A percentile compares a stretch with the other conserved stretches of the same genome.
These are phyloP conservation scores for Conus betulinus DNA, from an alignment of 1,140 invertebrate species.

Conservation along the genomic window DNA sequence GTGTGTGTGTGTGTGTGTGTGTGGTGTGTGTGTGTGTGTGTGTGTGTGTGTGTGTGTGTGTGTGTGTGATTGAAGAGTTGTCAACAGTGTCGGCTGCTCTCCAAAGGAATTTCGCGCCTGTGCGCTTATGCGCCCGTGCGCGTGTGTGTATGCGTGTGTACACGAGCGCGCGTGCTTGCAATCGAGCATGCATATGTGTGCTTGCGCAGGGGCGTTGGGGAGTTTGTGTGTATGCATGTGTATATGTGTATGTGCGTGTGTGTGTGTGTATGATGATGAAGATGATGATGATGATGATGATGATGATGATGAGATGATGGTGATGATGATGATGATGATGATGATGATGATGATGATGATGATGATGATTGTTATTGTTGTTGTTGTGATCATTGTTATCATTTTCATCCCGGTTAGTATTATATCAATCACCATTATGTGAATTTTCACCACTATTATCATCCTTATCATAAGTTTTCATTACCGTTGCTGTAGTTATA, in stretches of 20 bases:
- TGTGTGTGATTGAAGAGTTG: too few species aligned
- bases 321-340: too few species aligned
- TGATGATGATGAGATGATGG: neutral
- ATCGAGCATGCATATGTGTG: too few species aligned
- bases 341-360: neutral
- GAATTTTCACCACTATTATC: neutral
- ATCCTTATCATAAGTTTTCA: neutral
- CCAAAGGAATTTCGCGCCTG: neutral
- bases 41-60: too few species aligned
- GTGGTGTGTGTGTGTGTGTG: too few species aligned
- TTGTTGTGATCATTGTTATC: neutral
- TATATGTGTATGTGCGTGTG: neutral
- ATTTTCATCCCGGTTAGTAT: neutral
- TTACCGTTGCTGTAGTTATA: neutral
- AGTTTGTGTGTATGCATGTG: neutral
- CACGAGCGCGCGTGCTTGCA: too few species aligned
- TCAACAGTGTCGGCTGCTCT: neutral
- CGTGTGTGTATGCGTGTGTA: too few species aligned
- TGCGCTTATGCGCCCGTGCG: too few species aligned
- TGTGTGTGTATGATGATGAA: too few species aligned
- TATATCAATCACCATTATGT: neutral
- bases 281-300: neutral
- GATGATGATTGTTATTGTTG: neutral
- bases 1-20: too few species aligned
- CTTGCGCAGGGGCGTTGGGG: too few species aligned